Evolutionary conservation across 2,888 invertebrate genomes (phyloP).

Genomic region (Trissolcus brochymenae): DNA sequence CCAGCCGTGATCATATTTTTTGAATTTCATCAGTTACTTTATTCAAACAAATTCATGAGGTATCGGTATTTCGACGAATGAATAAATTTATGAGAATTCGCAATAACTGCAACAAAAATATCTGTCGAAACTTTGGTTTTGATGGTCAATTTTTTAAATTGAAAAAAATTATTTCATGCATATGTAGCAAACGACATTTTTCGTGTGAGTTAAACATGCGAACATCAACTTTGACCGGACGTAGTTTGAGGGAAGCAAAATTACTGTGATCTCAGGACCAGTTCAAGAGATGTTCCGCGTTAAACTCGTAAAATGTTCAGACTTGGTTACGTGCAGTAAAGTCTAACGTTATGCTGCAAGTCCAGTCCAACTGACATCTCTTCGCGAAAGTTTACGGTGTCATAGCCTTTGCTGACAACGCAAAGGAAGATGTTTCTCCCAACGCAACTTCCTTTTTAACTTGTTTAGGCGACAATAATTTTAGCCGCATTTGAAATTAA

Average conservation of each 20-base stretch:
- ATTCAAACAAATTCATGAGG: no score
- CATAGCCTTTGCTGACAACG: conserved; percentile 51
- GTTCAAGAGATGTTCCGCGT: conserved; percentile 36
- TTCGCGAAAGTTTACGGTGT: conserved; percentile 60
- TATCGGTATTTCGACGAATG: no score
- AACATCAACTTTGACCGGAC: conserved; percentile 21
- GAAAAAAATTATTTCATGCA: no score
- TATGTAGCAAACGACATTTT: not conserved
- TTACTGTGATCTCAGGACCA: conserved; percentile 51
- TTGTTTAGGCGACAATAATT: conserved; percentile 1
- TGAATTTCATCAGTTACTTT: no score
- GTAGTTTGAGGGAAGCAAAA: conserved; percentile 35
- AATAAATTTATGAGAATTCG: no score
- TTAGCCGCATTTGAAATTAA: conserved; percentile 1
- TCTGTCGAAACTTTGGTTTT: no score
- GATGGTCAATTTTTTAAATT: no score
- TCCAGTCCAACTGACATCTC: conserved; percentile 45
- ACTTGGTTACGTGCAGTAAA: conserved; percentile 63
- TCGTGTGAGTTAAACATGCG: conserved; percentile 30
- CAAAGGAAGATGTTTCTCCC: conserved; percentile 34
- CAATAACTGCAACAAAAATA: no score
- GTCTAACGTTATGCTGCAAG: conserved; percentile 55
- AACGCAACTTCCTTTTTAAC: conserved; percentile 33
- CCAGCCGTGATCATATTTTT: no score
- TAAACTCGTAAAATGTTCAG: conserved; percentile 65